Conservation (phyloP, 2,888 invertebrate species). For the Cataglyphis altisquamis region DNA sequence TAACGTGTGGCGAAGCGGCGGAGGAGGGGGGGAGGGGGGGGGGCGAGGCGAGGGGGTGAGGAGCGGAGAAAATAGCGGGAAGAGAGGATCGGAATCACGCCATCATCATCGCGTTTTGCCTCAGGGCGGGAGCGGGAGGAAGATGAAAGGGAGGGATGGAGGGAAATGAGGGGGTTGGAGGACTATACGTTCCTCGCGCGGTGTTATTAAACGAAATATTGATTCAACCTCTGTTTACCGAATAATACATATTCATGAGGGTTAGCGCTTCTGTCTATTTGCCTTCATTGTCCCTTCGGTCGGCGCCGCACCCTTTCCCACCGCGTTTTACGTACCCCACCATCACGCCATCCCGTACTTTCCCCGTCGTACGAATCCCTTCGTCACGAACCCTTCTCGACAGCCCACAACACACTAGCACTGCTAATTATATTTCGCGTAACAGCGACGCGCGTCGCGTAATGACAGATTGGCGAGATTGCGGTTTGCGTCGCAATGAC, state of each 20-base stretch:
- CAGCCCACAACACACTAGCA: slow-evolving; percentile 60
- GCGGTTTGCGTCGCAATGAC: slow-evolving; percentile 66
- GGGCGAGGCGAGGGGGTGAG: not conserved
- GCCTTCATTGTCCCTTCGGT: slow-evolving; percentile 73
- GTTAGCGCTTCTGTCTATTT: slow-evolving; percentile 83
- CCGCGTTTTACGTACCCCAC: slow-evolving; percentile 34
- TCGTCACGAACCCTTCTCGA: slow-evolving; percentile 48
- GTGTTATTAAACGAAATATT: slow-evolving; percentile 86
- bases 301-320: slow-evolving; percentile 46
- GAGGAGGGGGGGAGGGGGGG: not conserved
- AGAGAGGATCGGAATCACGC: slow-evolving; percentile 30
- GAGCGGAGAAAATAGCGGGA: slow-evolving; percentile 41
- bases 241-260: slow-evolving; percentile 86
- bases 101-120: slow-evolving; percentile 43
- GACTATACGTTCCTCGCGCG: slow-evolving; percentile 76
- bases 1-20: slow-evolving; percentile 40
- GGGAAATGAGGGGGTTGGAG: slow-evolving; percentile 51
- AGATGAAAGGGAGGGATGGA: slow-evolving; percentile 26
- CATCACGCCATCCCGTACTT: slow-evolving; percentile 23
- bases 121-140: slow-evolving; percentile 37
- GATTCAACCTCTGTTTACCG: slow-evolving; percentile 86
- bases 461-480: slow-evolving; percentile 66
- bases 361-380: slow-evolving; percentile 37
- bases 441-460: slow-evolving; percentile 71
- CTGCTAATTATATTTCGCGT: slow-evolving; percentile 70